These are phyloP conservation scores for Pyrrhosoma nymphula DNA, from an alignment of 2,888 invertebrate genomes.

Conservation along the genomic window DNA sequence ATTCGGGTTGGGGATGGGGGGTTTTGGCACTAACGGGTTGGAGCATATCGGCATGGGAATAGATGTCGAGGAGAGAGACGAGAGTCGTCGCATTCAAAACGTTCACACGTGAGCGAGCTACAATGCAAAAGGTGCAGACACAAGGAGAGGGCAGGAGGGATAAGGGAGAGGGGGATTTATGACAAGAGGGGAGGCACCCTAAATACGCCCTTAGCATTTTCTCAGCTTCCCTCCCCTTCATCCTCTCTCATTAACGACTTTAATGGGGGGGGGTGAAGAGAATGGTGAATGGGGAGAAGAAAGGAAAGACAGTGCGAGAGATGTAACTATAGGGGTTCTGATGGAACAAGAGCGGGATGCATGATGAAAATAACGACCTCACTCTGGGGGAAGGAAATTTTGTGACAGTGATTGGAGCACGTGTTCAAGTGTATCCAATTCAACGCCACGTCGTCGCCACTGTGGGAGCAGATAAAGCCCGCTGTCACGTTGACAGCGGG, in stretches of 20 bases:
- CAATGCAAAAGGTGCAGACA: background rate
- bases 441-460: background rate
- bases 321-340: background rate
- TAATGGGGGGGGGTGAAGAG: background rate
- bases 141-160: too few species aligned
- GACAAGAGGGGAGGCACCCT: too few species aligned
- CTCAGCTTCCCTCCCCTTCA: background rate
- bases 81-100: too few species aligned
- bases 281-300: too few species aligned
- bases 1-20: too few species aligned
- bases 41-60: too few species aligned
- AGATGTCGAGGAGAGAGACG: too few species aligned
- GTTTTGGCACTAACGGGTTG: too few species aligned
- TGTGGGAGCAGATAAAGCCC: background rate
- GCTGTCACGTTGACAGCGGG: slow-evolving; percentile 1
- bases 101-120: background rate
- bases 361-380: slow-evolving; percentile 1
- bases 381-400: background rate
- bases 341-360: background rate
- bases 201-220: too few species aligned
- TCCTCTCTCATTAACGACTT: background rate
- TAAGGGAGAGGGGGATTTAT: too few species aligned
- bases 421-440: slow-evolving; percentile 9
- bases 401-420: slow-evolving; percentile 14
- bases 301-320: background rate